Percentiles rank a stretch among this genome's conserved stretches.
phyloP scores from a whole-genome alignment of 2,797 vertebrate species.

The Streptopelia turtur region DNA sequence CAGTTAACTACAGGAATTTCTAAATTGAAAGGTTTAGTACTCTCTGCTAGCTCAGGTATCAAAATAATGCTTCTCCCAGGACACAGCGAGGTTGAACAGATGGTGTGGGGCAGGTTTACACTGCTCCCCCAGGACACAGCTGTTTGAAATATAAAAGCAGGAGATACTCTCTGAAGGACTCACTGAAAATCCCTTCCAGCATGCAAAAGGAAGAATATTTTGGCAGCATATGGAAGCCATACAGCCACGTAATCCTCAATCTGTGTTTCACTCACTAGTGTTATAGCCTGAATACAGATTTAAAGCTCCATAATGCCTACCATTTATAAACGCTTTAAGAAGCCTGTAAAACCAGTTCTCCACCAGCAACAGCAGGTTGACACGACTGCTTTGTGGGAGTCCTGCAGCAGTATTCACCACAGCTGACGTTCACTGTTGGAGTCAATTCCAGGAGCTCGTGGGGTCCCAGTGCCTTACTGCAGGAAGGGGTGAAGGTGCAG shows the following conservation, averaged over 20 bases:
- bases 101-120: background rate
- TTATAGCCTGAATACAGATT: background rate
- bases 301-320: background rate
- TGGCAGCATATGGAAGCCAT: background rate
- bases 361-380: background rate
- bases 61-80: background rate
- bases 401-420: background rate
- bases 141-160: background rate
- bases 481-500: background rate
- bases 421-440: background rate
- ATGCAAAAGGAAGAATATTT: background rate
- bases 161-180: background rate
- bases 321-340: background rate
- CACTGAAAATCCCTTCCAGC: background rate
- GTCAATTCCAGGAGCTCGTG: accelerated
- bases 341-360: background rate
- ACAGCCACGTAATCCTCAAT: background rate
- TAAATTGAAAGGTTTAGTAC: background rate
- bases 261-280: background rate
- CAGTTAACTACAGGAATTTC: background rate
- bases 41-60: background rate
- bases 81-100: background rate
- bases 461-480: background rate
- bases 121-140: background rate
- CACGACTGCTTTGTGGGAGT: background rate